These are phyloP conservation scores for Acronicta aceris DNA, from an alignment of 2,888 invertebrate genomes.

Conservation along the genomic window DNA sequence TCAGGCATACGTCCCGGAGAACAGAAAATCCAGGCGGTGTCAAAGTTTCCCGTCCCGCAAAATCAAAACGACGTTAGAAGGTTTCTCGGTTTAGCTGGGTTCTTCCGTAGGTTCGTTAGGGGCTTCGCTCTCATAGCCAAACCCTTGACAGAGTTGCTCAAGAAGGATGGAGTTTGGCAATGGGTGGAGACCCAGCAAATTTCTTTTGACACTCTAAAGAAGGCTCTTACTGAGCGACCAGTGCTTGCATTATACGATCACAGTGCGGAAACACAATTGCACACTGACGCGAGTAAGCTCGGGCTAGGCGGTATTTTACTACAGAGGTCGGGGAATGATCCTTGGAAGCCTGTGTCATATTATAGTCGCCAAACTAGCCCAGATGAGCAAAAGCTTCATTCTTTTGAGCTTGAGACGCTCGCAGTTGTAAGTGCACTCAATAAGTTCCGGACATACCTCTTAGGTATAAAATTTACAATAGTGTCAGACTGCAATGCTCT, in stretches of 20 bases:
- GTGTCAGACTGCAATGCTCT: not conserved
- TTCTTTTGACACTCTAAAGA: not conserved
- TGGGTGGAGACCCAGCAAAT: not conserved
- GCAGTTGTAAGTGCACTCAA: conserved; percentile 46
- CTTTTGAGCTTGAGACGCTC: conserved; percentile 47
- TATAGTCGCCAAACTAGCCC: conserved; percentile 2
- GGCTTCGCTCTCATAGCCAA: conserved; percentile 1
- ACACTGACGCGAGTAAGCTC: conserved; percentile 10
- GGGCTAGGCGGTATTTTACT: conserved; percentile 6
- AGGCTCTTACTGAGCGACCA: not conserved
- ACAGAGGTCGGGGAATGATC: not conserved
- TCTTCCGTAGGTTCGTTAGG: conserved; percentile 8
- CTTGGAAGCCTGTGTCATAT: not conserved
- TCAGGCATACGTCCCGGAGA: conserved; percentile 4
- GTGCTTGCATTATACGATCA: conserved; percentile 1
- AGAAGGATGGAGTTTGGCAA: conserved; percentile 2
- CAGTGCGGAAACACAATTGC: conserved; percentile 3
- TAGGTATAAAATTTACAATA: conserved; percentile 6
- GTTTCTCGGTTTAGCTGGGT: conserved; percentile 8
- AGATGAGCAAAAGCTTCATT: conserved; percentile 39
- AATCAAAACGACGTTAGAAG: conserved; percentile 10
- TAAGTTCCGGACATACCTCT: conserved; percentile 40
- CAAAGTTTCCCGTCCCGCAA: conserved; percentile 5
- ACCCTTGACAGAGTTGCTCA: conserved; percentile 1
- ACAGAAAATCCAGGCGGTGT: not conserved